phyloP scores from a whole-genome alignment of 2,113 vertebrate genomes.

The Sterrhoptilus dennistouni region DNA sequence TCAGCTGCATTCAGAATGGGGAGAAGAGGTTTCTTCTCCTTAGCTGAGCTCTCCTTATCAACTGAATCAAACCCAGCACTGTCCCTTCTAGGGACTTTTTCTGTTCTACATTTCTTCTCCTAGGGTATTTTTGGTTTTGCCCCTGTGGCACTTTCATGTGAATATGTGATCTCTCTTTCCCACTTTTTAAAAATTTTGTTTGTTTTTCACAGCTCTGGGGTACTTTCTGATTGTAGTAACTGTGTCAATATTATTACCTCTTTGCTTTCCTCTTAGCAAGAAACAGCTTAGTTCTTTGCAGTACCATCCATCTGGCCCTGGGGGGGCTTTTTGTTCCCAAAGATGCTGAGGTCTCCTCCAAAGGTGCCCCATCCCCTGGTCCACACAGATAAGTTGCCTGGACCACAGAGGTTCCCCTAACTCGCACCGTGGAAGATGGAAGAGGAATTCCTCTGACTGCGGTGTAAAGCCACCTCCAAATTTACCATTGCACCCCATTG shows the following conservation, averaged over 20 bases:
- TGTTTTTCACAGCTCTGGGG: neutral
- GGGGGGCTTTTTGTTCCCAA: neutral
- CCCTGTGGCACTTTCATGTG: neutral
- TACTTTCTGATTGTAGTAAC: neutral
- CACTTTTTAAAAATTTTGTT: neutral
- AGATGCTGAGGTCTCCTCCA: neutral
- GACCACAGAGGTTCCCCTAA: neutral
- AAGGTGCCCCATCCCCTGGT: neutral
- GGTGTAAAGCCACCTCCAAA: neutral
- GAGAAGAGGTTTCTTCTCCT: neutral
- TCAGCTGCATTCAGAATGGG: neutral
- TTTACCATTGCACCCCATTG: neutral
- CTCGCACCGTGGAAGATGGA: neutral
- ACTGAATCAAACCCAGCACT: neutral
- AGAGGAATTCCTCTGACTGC: neutral
- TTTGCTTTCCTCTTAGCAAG: neutral
- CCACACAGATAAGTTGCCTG: neutral
- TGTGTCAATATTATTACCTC: neutral
- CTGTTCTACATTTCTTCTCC: neutral
- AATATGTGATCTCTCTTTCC: neutral
- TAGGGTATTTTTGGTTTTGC: neutral
- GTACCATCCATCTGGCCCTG: neutral
- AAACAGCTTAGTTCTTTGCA: neutral
- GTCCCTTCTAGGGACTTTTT: neutral
- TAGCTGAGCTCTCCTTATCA: neutral